Conservation (phyloP, 2,888 invertebrate species). For the Agrochola circellaris region DNA sequence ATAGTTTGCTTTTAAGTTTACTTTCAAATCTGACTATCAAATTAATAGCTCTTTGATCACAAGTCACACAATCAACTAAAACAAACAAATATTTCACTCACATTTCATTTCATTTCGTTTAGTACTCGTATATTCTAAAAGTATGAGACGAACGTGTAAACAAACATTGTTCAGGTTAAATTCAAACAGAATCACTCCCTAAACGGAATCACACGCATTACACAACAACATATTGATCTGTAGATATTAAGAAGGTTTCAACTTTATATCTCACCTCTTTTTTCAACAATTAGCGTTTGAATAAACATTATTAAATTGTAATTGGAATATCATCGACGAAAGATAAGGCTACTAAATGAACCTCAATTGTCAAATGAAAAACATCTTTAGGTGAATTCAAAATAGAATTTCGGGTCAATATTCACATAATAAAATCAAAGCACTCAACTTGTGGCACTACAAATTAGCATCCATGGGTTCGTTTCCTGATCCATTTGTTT, state of each 20-base stretch:
- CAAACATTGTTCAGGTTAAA: background rate
- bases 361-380: too few relatives aligned
- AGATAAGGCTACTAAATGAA: too few relatives aligned
- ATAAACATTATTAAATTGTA: background rate
- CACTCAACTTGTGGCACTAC: too few relatives aligned
- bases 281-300: background rate
- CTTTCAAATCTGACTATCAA: constrained; percentile 33
- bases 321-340: background rate
- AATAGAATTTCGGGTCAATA: background rate
- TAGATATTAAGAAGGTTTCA: background rate
- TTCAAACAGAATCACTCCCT: background rate
- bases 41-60: constrained; percentile 39
- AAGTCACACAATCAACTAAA: constrained; percentile 38
- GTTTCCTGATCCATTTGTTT: background rate
- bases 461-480: too few relatives aligned
- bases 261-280: background rate
- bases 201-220: background rate
- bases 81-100: constrained; percentile 30
- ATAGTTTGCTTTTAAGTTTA: constrained; percentile 22
- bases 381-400: background rate
- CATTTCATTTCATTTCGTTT: constrained; percentile 9
- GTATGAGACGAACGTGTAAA: background rate
- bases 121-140: background rate
- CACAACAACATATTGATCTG: too few relatives aligned
- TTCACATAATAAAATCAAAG: too few relatives aligned